Base-by-base conservation (phyloP, 2,888 invertebrate genomes). In the Bombyx huttoni region DNA sequence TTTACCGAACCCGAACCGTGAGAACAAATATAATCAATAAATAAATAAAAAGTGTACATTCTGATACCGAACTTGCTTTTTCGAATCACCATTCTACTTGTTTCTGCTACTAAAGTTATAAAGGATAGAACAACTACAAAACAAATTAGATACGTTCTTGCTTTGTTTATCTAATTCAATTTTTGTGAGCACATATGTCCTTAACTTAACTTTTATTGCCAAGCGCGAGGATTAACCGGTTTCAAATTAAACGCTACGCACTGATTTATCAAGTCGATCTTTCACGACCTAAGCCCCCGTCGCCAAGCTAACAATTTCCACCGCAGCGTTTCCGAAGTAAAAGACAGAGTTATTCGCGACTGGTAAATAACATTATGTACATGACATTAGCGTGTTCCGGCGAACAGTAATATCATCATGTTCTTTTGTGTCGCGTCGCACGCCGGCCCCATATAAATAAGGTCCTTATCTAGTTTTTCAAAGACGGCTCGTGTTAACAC, bases 391-490 rank as follows among this genome's bases (percentile, higher is more conserved):
- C 72, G 75, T 63, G 70, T 70, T 75, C 64, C 68, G 58, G 65
- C 71, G 67, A 74, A 70, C 79, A 69, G 81, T 86, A 85, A 85
- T 82, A 80, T 76, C 72, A 83, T 83, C 81, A 81, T 81, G 81
- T 77, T 79, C 78, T 76, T 79, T 81, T 79, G 75, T 82, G 83
- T 82, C 77, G 77, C 74, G 63, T 63, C 73, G 78, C 73, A 86
- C 86, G 86, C 78, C 79, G 68, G 81, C 72, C 81, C 80, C 85
- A 87, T 85, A 87, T 80, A 86, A 86, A 87, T 85, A 85, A 83
- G 87, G 78, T 74, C 68, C 73, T 81, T 84, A 84, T 78, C 76
- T 78, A 82, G 76, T 86, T 85, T 82, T 87, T 85, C 81, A 81
- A 83, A 86, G 83, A 80, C 70, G 79, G 78, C 66, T 75, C 76